phyloP scores from a whole-genome alignment of 2,888 invertebrate genomes.

The Nebria salina region DNA sequence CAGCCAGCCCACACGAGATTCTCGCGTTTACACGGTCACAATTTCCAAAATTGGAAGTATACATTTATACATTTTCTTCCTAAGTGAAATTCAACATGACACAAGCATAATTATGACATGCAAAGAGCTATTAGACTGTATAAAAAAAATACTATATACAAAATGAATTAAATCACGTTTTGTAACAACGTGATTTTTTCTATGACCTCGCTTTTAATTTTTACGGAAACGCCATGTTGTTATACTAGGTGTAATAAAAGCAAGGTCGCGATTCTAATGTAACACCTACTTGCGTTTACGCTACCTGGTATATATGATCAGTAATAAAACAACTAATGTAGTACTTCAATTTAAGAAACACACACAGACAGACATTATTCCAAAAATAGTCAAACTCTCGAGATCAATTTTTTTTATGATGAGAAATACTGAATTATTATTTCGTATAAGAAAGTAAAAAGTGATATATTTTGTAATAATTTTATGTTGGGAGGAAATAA shows the following conservation, averaged over 20 bases:
- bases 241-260: background rate
- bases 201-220: background rate
- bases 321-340: background rate
- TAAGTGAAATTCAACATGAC: too few species aligned
- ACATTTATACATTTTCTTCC: too few species aligned
- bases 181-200: background rate
- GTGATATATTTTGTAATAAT: too few species aligned
- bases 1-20: background rate
- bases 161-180: background rate
- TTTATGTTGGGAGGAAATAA: too few species aligned
- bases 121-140: background rate
- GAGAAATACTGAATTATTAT: too few species aligned
- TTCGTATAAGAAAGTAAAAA: too few species aligned
- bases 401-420: too few species aligned
- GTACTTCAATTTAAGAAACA: too few species aligned
- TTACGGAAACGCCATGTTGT: background rate
- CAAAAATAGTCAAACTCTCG: too few species aligned
- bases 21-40: background rate
- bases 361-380: too few species aligned
- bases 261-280: background rate
- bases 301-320: background rate
- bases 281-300: background rate
- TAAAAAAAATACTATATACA: background rate
- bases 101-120: background rate
- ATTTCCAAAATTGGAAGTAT: background rate